phyloP scores from a whole-genome alignment of 2,888 invertebrate species.

The Oligia strigilis region DNA sequence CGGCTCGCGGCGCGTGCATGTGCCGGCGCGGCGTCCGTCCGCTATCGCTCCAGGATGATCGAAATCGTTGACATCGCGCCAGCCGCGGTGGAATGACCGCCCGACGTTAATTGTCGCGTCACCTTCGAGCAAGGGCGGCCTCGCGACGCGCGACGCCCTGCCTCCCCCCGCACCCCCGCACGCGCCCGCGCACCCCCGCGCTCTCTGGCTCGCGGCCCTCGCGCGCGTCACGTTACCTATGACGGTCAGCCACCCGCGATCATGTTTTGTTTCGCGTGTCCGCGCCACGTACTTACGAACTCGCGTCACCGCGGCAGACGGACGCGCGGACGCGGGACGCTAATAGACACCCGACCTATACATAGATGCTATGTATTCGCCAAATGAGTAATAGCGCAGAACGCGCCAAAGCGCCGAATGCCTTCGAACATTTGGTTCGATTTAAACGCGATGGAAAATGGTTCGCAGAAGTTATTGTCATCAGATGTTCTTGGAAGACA shows the following conservation, averaged over 20 bases:
- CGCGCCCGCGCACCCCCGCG: constrained; percentile 53
- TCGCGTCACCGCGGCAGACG: constrained; percentile 57
- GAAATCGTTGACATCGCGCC: constrained; percentile 89
- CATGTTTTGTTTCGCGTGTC: constrained; percentile 73
- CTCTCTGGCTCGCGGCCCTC: constrained; percentile 68
- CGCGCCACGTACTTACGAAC: constrained; percentile 59
- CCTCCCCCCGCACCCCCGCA: constrained; percentile 52
- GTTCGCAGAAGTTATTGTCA: constrained; percentile 53
- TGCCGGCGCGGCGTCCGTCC: constrained; percentile 79
- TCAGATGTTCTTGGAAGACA: constrained; percentile 48
- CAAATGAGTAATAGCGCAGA: constrained; percentile 55
- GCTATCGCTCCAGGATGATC: constrained; percentile 85
- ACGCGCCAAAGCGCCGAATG: constrained; percentile 55
- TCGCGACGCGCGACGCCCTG: constrained; percentile 73
- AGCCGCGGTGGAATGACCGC: constrained; percentile 87
- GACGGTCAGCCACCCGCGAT: constrained; percentile 77
- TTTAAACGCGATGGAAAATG: constrained; percentile 29
- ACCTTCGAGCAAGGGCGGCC: constrained; percentile 87
- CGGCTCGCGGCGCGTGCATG: constrained; percentile 68
- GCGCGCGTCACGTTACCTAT: constrained; percentile 80
- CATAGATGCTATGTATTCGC: constrained; percentile 49
- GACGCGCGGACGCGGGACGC: constrained; percentile 60
- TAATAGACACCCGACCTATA: constrained; percentile 59
- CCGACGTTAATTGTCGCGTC: constrained; percentile 88
- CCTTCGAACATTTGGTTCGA: constrained; percentile 44